phyloP scores from a whole-genome alignment of 2,113 vertebrate species.

The Vidua macroura region DNA sequence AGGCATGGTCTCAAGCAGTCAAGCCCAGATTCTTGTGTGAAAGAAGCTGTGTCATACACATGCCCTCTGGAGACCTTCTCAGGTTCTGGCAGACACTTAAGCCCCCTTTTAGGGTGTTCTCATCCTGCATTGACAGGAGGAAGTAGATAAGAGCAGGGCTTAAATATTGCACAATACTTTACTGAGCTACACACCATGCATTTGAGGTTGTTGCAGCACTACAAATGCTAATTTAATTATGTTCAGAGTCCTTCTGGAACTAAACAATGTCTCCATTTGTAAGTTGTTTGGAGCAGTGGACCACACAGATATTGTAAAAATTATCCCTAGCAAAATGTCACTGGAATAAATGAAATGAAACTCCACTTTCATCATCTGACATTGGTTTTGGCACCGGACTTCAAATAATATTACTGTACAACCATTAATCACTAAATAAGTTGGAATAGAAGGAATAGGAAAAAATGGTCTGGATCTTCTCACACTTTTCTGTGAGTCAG shows the following conservation, averaged over 20 bases:
- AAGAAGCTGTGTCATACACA: background rate
- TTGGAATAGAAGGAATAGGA: background rate
- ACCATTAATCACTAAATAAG: background rate
- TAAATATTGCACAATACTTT: background rate
- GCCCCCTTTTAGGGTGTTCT: background rate
- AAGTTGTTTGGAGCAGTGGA: background rate
- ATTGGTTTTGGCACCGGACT: background rate
- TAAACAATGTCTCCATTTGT: background rate
- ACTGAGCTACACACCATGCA: background rate
- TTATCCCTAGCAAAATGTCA: background rate
- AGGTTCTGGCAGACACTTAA: background rate
- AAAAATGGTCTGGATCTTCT: background rate
- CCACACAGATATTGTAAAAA: background rate
- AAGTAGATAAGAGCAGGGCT: background rate
- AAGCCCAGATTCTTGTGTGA: background rate
- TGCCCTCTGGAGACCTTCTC: background rate
- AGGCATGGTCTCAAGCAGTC: background rate
- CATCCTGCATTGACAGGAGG: background rate
- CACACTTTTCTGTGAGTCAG: background rate
- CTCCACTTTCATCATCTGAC: background rate
- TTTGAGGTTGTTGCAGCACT: background rate
- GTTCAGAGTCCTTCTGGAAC: background rate
- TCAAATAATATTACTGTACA: background rate
- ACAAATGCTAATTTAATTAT: background rate
- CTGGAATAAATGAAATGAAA: background rate